A percentile compares a stretch with the other conserved stretches of the same genome.
phyloP scores from a whole-genome alignment of 1,140 invertebrate genomes.

The Drosophila ananassae region DNA sequence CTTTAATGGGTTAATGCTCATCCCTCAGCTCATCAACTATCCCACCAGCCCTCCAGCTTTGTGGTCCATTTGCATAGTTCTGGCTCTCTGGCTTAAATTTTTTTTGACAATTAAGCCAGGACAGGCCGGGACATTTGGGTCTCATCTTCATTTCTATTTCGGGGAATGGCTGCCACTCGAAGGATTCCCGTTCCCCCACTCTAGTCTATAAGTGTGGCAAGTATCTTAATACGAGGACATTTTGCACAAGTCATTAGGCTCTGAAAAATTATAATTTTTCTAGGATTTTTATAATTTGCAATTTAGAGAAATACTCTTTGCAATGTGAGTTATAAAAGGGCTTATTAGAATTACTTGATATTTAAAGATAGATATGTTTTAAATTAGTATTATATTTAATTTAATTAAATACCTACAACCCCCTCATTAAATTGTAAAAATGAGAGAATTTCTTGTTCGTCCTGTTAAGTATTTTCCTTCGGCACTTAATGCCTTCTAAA shows the following conservation, averaged over 20 bases:
- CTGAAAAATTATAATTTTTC: conserved; percentile 65
- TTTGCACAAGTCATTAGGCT: conserved; percentile 72
- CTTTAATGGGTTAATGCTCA: conserved; percentile 72
- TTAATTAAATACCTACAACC: neutral
- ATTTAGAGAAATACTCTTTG: conserved; percentile 42
- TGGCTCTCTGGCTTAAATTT: conserved; percentile 42
- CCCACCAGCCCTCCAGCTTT: neutral
- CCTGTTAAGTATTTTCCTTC: conserved; percentile 11
- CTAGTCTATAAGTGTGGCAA: neutral
- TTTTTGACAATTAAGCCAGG: conserved; percentile 70
- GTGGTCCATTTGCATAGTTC: conserved; percentile 23
- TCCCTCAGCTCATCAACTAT: conserved; percentile 58
- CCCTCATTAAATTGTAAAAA: neutral
- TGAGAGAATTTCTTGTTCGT: conserved; percentile 16
- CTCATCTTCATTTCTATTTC: conserved; percentile 18
- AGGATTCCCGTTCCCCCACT: neutral
- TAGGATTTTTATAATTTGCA: conserved; percentile 65
- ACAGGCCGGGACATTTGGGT: conserved; percentile 30
- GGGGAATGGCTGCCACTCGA: conserved; percentile 11
- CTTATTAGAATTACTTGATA: too few species aligned
- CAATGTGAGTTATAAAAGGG: neutral
- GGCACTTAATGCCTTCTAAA: conserved; percentile 34
- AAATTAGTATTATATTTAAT: neutral
- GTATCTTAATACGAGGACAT: conserved; percentile 55
- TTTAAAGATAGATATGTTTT: too few species aligned